A percentile compares a stretch with the other conserved stretches of the same genome.
These are phyloP conservation scores for Acanthopleura granulata DNA, from an alignment of 2,888 invertebrate genomes.

Conservation along the genomic window DNA sequence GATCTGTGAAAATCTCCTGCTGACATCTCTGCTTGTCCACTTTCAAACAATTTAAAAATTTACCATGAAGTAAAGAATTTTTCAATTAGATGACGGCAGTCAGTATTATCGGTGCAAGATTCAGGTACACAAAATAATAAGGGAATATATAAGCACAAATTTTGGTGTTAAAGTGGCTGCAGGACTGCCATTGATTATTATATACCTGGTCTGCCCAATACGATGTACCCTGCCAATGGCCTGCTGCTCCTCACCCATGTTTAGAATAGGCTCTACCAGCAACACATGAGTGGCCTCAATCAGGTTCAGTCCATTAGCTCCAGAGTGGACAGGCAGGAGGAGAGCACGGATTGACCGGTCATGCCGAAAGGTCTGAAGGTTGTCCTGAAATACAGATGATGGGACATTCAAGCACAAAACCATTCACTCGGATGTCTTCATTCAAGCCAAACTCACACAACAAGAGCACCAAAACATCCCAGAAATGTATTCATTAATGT, in stretches of 20 bases:
- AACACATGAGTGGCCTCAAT: slow-evolving; percentile 84
- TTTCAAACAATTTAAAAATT: too few species aligned
- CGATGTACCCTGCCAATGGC: slow-evolving; percentile 84
- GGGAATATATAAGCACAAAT: background rate
- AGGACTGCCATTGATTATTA: background rate
- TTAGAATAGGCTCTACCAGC: slow-evolving; percentile 81
- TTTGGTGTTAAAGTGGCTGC: background rate
- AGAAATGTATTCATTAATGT: background rate
- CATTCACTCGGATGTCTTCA: too few species aligned
- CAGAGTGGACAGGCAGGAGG: slow-evolving; percentile 78
- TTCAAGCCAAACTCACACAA: background rate
- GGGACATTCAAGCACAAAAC: too few species aligned
- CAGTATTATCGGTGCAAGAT: too few species aligned
- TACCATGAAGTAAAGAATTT: too few species aligned
- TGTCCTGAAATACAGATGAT: slow-evolving; percentile 39
- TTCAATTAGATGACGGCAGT: too few species aligned
- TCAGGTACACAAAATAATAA: background rate
- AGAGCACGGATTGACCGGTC: slow-evolving; percentile 70
- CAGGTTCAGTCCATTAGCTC: slow-evolving; percentile 84
- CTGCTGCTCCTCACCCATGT: slow-evolving; percentile 81
- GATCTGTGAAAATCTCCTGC: too few species aligned
- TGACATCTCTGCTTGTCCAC: too few species aligned
- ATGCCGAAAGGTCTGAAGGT: slow-evolving; percentile 62
- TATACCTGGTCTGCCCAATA: slow-evolving; percentile 81
- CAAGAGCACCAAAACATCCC: background rate